Evolutionary conservation across 2,888 invertebrate genomes (phyloP), one percentile per base, ranked within the genome.

Genomic region (Itoplectis maculator): DNA sequence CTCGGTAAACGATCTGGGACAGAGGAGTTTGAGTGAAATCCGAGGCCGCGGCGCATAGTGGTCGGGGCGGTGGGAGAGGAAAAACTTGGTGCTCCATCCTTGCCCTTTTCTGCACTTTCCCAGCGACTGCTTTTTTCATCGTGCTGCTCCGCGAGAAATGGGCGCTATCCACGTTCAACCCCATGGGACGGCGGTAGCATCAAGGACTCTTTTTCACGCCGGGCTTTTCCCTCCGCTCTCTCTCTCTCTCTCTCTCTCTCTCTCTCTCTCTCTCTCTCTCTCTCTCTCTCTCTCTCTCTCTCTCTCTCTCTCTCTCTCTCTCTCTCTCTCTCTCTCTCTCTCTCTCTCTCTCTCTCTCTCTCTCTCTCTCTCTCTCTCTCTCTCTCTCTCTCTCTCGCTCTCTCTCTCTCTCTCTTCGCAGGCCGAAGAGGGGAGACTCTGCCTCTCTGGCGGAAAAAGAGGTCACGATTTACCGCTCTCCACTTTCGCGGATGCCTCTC

Each of bases 161-260:
- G 65, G 79, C 70, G 40, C 75, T 75, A 56, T 74, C 61, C 61
- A 9, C 70, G 23, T 35, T n/a, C 54, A 69, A 74, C 23, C 37
- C 42, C 56, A 20, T 47, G 78, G 59, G 56, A 74, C 18, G 47
- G 29, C n/a, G n/a, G 54, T 18, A 23, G 66, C 65, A 65, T 66
- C 82, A 20, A 79, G 70, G 78, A 79, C 56, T 73, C 74, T 69
- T 74, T 75, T 82, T 79, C 79, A 70, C 75, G 51, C 66, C 82
- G 40, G 42, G 45, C 42, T 66, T 68, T 54, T 37, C 70, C 56
- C 63, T 37, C 13, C 70, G n/a, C 59, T 8, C 47, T n/a, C 23
- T 76, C 70, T 54, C 66, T 69, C n/a, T 54, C 15, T 68, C 66
- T 69, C 63, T 40, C 40, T 20, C 9, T 56, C 45, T 15, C 11